phyloP scores from a whole-genome alignment of 2,797 vertebrate species.

The Enteromius fasciolatus region DNA sequence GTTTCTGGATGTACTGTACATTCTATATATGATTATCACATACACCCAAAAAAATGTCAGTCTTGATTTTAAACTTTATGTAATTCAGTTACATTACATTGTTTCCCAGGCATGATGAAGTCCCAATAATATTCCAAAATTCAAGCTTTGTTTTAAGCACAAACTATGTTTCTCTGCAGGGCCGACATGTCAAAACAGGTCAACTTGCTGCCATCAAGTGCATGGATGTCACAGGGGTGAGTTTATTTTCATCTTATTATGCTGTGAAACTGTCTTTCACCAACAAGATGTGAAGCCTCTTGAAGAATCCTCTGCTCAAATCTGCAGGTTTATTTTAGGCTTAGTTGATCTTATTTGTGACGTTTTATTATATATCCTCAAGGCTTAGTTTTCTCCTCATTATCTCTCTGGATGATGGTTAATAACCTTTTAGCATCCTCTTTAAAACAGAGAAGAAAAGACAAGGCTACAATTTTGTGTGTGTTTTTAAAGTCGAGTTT shows the following conservation, averaged over 20 bases:
- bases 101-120: background rate
- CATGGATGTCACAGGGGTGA: slow-evolving; percentile 98
- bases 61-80: no score
- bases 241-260: slow-evolving; percentile 25
- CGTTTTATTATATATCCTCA: background rate
- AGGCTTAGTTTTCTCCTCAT: background rate
- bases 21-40: no score
- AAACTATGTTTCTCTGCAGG: slow-evolving; percentile 72
- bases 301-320: background rate
- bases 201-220: slow-evolving; percentile 97
- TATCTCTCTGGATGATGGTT: slow-evolving; percentile 4
- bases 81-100: no score
- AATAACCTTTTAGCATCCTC: slow-evolving; percentile 24
- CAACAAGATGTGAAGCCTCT: background rate
- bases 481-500: background rate
- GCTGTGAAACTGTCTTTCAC: background rate
- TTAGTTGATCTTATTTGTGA: background rate
- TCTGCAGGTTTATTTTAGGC: slow-evolving; percentile 19
- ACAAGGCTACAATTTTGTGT: background rate
- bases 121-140: background rate
- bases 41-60: no score
- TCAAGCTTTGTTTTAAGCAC: background rate
- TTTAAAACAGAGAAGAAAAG: slow-evolving; percentile 8
- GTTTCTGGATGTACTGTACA: no score
- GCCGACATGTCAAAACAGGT: slow-evolving; percentile 96